Conservation (phyloP, 2,797 vertebrate species). For the Anabacerthia variegaticeps region DNA sequence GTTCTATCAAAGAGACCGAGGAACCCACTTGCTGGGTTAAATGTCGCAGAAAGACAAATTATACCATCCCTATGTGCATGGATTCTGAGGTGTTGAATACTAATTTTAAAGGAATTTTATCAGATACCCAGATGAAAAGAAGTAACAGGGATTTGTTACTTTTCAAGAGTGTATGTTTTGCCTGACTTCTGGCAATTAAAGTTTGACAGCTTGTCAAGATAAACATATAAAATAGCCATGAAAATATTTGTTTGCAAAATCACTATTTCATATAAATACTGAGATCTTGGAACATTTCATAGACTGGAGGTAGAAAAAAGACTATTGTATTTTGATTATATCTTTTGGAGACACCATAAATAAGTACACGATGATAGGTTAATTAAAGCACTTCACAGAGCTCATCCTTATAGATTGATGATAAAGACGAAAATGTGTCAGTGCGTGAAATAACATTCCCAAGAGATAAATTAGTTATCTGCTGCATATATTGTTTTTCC, state of each 20-base stretch:
- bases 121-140: constrained; percentile 54
- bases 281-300: not conserved
- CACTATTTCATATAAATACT: not conserved
- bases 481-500: not conserved
- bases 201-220: not conserved
- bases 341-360: not conserved
- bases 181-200: not conserved
- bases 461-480: constrained; percentile 10
- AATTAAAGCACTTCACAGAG: constrained; percentile 41
- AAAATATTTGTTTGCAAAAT: constrained; percentile 2
- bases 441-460: constrained; percentile 7
- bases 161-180: constrained; percentile 42
- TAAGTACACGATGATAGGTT: not conserved
- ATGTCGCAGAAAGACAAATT: constrained; percentile 58
- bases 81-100: constrained; percentile 31
- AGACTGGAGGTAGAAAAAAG: not conserved
- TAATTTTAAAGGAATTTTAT: constrained; percentile 55
- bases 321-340: not conserved
- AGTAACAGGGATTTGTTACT: constrained; percentile 46
- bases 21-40: constrained; percentile 29
- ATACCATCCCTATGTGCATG: not conserved
- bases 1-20: constrained; percentile 8
- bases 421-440: constrained; percentile 20
- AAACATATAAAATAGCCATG: not conserved
- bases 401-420: not conserved